Conservation (phyloP, 1,140 invertebrate genomes). For the Mylabris phalerata region DNA sequence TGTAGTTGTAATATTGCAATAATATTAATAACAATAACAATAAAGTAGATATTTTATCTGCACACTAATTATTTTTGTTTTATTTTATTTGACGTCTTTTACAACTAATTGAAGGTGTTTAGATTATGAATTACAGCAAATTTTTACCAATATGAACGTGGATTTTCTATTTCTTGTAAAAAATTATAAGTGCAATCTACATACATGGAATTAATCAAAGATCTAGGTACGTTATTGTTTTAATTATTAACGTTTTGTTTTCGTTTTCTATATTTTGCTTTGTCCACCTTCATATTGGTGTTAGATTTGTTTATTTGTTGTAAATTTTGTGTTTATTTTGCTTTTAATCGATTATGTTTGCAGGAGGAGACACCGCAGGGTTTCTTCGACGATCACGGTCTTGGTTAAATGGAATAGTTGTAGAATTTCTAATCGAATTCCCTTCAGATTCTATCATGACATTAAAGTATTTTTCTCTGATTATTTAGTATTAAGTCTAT, state of each 20-base stretch:
- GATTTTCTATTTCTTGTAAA: slow-evolving; percentile 1
- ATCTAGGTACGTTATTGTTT: slow-evolving; percentile 14
- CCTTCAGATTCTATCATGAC: too few species aligned
- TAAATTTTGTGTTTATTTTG: neutral
- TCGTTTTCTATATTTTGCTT: slow-evolving; percentile 12
- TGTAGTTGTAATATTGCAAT: slow-evolving; percentile 1
- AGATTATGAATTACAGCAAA: too few species aligned
- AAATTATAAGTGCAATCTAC: too few species aligned
- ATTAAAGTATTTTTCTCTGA: too few species aligned
- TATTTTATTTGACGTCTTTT: too few species aligned
- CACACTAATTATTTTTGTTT: too few species aligned
- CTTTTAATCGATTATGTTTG: slow-evolving; percentile 38
- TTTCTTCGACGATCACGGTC: slow-evolving; percentile 96
- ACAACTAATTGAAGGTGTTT: too few species aligned
- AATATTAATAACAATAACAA: slow-evolving; percentile 1
- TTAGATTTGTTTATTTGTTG: neutral
- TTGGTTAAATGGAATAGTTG: slow-evolving; percentile 61
- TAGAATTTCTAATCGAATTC: too few species aligned
- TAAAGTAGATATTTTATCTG: too few species aligned
- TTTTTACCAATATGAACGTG: slow-evolving; percentile 22
- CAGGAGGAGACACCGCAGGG: slow-evolving; percentile 98
- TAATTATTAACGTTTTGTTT: slow-evolving; percentile 4
- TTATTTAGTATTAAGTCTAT: too few species aligned
- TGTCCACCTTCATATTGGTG: slow-evolving; percentile 25
- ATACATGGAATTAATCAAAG: too few species aligned